phyloP scores from a whole-genome alignment of 2,113 vertebrate species.

The Plestiodon gilberti region DNA sequence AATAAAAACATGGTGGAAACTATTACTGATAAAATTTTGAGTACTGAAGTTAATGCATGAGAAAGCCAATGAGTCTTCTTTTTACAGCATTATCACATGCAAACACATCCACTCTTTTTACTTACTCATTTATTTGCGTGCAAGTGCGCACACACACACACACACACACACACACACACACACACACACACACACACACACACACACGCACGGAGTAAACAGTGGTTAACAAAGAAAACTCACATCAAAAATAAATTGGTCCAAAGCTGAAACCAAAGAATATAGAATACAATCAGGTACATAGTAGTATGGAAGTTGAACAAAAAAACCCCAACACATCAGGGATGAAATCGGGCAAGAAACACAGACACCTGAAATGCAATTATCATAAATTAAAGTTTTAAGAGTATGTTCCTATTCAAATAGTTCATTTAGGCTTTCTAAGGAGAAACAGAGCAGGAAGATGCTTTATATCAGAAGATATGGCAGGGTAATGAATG shows the following conservation, averaged over 20 bases:
- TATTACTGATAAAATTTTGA: constrained; percentile 33
- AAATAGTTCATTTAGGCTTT: constrained; percentile 35
- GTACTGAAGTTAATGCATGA: constrained; percentile 42
- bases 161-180: constrained; percentile 55
- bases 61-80: not conserved
- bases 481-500: not conserved
- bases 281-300: constrained; percentile 55
- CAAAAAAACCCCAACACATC: not conserved
- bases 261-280: constrained; percentile 66
- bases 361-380: constrained; percentile 15
- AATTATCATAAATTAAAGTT: constrained; percentile 10
- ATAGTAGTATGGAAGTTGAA: not conserved
- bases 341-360: constrained; percentile 25
- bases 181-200: not conserved
- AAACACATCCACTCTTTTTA: not conserved
- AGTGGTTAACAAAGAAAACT: constrained; percentile 38
- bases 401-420: constrained; percentile 38
- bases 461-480: constrained; percentile 33
- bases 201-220: constrained; percentile 59
- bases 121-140: constrained; percentile 23
- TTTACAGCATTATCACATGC: constrained; percentile 40
- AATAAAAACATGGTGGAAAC: constrained; percentile 24
- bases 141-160: constrained; percentile 30
- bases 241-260: constrained; percentile 66
- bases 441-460: constrained; percentile 8